A percentile compares a stretch with the other conserved stretches of the same genome.
Conservation (phyloP, 2,888 invertebrate species). For the Mamestra brassicae region DNA sequence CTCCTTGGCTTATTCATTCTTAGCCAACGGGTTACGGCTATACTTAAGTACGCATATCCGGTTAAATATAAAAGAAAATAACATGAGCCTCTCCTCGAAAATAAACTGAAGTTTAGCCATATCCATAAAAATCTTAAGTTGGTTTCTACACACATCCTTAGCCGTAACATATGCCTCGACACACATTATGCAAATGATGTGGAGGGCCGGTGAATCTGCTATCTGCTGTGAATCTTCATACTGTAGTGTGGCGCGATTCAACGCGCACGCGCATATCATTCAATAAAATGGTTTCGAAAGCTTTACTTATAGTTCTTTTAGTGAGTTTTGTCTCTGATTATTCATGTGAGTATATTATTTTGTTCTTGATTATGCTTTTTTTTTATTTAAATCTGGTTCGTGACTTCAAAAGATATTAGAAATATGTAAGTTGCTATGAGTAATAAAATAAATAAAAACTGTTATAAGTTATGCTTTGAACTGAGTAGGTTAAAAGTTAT, state of each 20-base stretch:
- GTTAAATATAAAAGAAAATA: too few relatives aligned
- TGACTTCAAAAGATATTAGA: too few relatives aligned
- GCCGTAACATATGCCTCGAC: too few relatives aligned
- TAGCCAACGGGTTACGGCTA: too few relatives aligned
- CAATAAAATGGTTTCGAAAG: conserved; percentile 45
- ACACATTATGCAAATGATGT: conserved; percentile 27
- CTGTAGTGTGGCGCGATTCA: not conserved
- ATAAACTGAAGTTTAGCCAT: too few relatives aligned
- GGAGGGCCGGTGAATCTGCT: conserved; percentile 7
- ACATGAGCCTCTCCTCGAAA: too few relatives aligned
- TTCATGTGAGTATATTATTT: conserved; percentile 52
- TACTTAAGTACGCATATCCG: too few relatives aligned
- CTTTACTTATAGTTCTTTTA: conserved; percentile 36
- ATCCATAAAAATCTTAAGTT: too few relatives aligned
- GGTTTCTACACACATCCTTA: too few relatives aligned
- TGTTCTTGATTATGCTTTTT: not conserved
- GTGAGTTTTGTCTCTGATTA: conserved; percentile 34
- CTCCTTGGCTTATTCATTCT: too few relatives aligned
- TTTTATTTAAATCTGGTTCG: not conserved
- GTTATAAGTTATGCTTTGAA: not conserved
- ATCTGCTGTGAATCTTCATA: conserved; percentile 16
- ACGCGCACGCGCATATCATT: conserved; percentile 17
- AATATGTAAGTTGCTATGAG: not conserved
- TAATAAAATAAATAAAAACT: not conserved
- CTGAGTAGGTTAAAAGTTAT: not conserved